These are phyloP conservation scores for Uromys caudimaculatus DNA, from an alignment of 2,797 vertebrate species.

Conservation along the genomic window DNA sequence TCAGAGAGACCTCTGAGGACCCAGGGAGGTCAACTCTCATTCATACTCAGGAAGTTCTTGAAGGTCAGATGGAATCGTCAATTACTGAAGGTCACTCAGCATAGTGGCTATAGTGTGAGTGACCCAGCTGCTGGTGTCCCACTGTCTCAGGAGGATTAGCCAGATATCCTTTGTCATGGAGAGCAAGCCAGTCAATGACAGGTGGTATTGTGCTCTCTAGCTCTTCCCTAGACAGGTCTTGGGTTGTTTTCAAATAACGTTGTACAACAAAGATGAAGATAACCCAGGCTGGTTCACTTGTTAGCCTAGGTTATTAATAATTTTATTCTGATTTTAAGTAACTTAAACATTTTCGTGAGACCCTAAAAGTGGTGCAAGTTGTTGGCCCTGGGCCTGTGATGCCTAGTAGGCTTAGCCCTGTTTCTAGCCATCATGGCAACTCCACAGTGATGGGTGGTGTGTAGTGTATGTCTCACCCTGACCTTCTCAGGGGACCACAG, in stretches of 20 bases:
- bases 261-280: not conserved
- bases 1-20: not conserved
- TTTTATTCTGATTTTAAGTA: not conserved
- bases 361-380: rapidly evolving
- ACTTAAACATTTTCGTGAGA: not conserved
- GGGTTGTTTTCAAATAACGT: not conserved
- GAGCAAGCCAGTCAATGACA: rapidly evolving
- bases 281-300: not conserved
- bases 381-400: rapidly evolving
- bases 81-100: rapidly evolving
- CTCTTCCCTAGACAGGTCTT: rapidly evolving
- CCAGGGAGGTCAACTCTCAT: not conserved
- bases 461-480: rapidly evolving
- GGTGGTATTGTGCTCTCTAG: not conserved
- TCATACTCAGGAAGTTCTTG: not conserved
- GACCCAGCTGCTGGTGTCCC: too few relatives aligned
- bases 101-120: rapidly evolving
- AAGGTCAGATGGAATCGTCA: not conserved
- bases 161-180: not conserved
- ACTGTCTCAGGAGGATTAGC: rapidly evolving
- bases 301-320: not conserved
- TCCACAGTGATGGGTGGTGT: rapidly evolving
- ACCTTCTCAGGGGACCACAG: not conserved
- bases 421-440: rapidly evolving
- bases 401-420: rapidly evolving